phyloP scores from a whole-genome alignment of 1,140 invertebrate genomes.

The Thaumatotibia leucotreta region DNA sequence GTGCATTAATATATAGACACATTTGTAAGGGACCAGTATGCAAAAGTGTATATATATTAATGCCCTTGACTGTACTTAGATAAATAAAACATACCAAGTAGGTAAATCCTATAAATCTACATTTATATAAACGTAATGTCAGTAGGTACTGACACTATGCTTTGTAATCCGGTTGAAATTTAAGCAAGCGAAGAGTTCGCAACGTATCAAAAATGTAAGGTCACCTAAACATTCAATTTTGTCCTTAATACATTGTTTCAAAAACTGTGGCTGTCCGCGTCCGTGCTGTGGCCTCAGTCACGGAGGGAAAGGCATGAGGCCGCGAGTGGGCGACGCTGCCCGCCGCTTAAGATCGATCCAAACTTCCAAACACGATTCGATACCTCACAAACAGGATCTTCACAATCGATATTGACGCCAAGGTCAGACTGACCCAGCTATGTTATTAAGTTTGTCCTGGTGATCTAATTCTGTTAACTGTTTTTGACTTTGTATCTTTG shows the following conservation, averaged over 20 bases:
- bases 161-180: not conserved
- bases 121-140: too few species aligned
- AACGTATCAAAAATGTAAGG: not conserved
- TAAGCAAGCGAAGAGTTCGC: not conserved
- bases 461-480: not conserved
- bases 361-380: constrained; percentile 22
- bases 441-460: not conserved
- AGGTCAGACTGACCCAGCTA: not conserved
- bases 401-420: not conserved
- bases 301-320: constrained; percentile 37
- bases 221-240: constrained; percentile 4
- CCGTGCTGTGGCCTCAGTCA: constrained; percentile 23
- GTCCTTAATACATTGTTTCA: constrained; percentile 14
- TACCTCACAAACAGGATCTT: constrained; percentile 2
- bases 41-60: too few species aligned
- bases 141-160: not conserved
- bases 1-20: too few species aligned
- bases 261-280: not conserved
- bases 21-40: too few species aligned
- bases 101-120: too few species aligned
- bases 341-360: constrained; percentile 9
- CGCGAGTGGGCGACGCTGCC: constrained; percentile 23
- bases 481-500: not conserved
- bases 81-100: too few species aligned
- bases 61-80: too few species aligned